Percentiles rank a stretch among this genome's conserved stretches.
Evolutionary conservation across 2,113 vertebrate genomes (phyloP).

Genomic region (Rutilus rutilus): DNA sequence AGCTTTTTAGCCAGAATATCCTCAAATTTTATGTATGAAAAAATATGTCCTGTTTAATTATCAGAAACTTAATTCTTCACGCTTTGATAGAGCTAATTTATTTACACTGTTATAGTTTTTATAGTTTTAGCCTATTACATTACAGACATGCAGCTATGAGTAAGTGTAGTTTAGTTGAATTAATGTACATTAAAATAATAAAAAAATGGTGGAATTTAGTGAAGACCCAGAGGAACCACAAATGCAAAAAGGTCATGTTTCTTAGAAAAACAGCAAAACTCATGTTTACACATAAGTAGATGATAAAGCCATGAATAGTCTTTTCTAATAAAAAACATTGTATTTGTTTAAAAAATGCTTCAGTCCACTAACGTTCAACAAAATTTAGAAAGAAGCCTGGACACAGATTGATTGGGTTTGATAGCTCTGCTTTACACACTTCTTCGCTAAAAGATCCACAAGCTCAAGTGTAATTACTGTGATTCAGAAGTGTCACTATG

Average conservation of each 20-base stretch:
- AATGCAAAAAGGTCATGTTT: background rate
- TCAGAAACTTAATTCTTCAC: background rate
- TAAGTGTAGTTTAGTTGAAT: background rate
- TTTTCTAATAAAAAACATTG: background rate
- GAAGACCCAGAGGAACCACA: background rate
- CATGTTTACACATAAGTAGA: background rate
- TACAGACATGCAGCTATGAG: background rate
- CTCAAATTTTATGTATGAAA: background rate
- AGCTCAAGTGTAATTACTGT: conserved; percentile 29
- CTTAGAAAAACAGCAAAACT: background rate
- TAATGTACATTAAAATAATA: background rate
- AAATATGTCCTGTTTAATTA: background rate
- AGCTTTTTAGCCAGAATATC: background rate
- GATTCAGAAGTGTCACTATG: background rate
- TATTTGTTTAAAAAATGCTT: background rate
- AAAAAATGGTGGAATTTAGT: too few species aligned
- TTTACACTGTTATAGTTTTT: background rate
- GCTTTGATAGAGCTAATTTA: background rate
- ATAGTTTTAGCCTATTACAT: background rate
- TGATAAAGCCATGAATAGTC: background rate
- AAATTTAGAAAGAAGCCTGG: background rate
- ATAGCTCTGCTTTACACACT: background rate
- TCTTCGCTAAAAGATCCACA: background rate
- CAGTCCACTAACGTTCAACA: background rate
- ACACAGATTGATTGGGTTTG: background rate